Percentiles rank a stretch among this genome's conserved stretches.
Evolutionary conservation across 2,113 vertebrate genomes (phyloP).

Genomic region (Protobothrops mucrosquamatus): DNA sequence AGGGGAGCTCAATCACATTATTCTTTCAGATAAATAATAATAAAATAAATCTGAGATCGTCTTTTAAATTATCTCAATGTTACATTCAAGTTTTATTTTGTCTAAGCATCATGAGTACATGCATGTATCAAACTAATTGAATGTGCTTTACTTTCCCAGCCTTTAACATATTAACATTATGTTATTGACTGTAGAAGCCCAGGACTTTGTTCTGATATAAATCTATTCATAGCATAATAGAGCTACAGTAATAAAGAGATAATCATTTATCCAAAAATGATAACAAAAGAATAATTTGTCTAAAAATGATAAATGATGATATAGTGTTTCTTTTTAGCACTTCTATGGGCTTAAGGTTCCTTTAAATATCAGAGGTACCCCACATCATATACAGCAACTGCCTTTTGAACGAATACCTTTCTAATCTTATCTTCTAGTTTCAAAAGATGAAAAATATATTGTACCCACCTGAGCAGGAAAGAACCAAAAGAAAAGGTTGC

Average conservation of each 20-base stretch:
- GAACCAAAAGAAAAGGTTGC: slow-evolving; percentile 88
- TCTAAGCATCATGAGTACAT: background rate
- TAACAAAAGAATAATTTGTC: background rate
- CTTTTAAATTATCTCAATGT: background rate
- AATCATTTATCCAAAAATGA: background rate
- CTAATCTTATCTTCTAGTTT: background rate
- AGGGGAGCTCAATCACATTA: background rate
- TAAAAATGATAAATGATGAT: background rate
- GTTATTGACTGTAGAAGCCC: background rate
- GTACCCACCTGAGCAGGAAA: slow-evolving; percentile 77
- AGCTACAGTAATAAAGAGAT: background rate
- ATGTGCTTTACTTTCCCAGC: background rate
- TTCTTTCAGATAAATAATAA: background rate
- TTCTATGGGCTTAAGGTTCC: too few species aligned
- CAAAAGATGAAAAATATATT: background rate
- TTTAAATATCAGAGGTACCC: background rate
- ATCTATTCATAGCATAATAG: background rate
- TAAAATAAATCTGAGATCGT: background rate
- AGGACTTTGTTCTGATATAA: background rate
- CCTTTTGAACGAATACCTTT: background rate
- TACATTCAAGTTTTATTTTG: background rate
- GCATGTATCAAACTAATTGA: background rate
- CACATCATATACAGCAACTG: background rate
- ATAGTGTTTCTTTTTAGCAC: background rate
- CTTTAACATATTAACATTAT: background rate